Evolutionary conservation across 2,113 vertebrate species (phyloP), one percentile per base, ranked within the genome.

Genomic region (Pseudonaja textilis): DNA sequence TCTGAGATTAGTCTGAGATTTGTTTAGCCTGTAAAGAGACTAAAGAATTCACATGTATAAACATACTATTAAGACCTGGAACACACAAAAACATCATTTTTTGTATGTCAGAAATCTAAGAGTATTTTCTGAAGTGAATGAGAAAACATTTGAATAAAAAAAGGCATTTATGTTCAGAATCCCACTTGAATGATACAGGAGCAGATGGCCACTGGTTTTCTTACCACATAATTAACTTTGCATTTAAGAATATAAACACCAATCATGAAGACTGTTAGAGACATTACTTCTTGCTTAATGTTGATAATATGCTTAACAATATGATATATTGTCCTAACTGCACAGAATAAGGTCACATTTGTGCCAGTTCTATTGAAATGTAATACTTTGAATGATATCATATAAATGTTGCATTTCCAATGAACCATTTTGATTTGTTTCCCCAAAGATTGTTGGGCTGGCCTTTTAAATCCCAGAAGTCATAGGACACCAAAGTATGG

Each of bases 261-360:
- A 59, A 25, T 42, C 54, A 94, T 0, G 23, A 23, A 85, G 85
- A 52, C 42, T 92, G 92, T 95, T 50, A 90, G 54, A 91, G 81
- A 90, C 56, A 10, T 59, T 57, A 12, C 7, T 86, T 90, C 92
- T 90, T 42, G 12, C 26, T 56, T 57, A 88, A 54, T n/a, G 11
- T 61, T 59, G 52, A 88, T 94, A 74, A 85, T 69, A 90, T 61
- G 90, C 87, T 90, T 87, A 93, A 94, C 86, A 85, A 16, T 90
- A 92, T 91, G 88, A 92, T 18, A 87, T 69, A 9, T 29, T 1
- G 0, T 85, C 39, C 23, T 47, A 55, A 85, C 34, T 81, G 85
- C 95, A 89, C 86, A 91, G 93, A 93, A 94, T 90, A 7, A 89
- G 92, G 85, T 88, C 90, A 94, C 95, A 92, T 94, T 88, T 89